Conservation (phyloP, 2,888 invertebrate species). For the Meteorus colon region DNA sequence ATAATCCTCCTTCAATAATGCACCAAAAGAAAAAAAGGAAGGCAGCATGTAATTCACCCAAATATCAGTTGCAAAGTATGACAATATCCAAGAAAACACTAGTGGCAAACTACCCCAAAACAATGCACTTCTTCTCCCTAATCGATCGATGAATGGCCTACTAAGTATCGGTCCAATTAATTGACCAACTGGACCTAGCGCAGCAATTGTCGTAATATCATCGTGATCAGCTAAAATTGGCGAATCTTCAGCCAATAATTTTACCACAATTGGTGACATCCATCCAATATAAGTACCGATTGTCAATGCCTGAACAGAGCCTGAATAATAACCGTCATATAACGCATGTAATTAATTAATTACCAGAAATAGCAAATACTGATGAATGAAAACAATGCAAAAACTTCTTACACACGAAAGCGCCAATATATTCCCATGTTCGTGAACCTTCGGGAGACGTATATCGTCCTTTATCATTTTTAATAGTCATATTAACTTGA, state of each 20-base stretch:
- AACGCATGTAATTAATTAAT: constrained; percentile 10
- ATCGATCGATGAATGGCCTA: constrained; percentile 53
- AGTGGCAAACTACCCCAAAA: constrained; percentile 55
- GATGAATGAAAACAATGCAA: neutral
- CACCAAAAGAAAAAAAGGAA: neutral
- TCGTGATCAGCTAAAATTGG: constrained; percentile 53
- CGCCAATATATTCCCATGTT: constrained; percentile 59
- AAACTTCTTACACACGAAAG: constrained; percentile 56
- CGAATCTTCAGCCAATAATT: constrained; percentile 55
- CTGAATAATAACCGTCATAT: constrained; percentile 35
- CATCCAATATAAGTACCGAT: constrained; percentile 58
- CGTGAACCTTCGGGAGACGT: constrained; percentile 56
- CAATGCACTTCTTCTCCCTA: constrained; percentile 58
- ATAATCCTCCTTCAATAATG: neutral
- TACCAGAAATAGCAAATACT: neutral
- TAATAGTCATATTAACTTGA: constrained; percentile 41
- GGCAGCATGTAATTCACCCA: constrained; percentile 50
- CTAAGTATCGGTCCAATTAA: constrained; percentile 54
- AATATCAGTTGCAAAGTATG: constrained; percentile 53
- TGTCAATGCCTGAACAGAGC: constrained; percentile 50
- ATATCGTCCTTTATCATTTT: constrained; percentile 55
- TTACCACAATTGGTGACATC: constrained; percentile 59
- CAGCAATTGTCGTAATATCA: constrained; percentile 57
- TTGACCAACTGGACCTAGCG: constrained; percentile 55
- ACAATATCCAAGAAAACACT: constrained; percentile 55